A percentile compares a stretch with the other conserved stretches of the same genome.
phyloP scores from a whole-genome alignment of 2,113 vertebrate species.

The Piaya cayana region DNA sequence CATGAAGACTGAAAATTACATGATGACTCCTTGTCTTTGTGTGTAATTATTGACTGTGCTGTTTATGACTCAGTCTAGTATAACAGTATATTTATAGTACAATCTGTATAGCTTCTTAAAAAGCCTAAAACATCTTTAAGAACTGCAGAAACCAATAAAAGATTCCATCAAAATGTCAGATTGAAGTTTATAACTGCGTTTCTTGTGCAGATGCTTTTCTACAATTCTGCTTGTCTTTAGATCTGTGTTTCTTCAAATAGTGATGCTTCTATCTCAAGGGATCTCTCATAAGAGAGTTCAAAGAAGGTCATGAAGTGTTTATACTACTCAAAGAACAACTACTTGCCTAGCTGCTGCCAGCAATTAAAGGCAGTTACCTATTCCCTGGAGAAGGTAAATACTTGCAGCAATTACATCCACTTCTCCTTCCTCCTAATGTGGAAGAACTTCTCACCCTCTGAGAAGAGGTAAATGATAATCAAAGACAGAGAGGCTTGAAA shows the following conservation, averaged over 20 bases:
- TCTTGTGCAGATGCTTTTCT: background rate
- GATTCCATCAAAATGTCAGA: background rate
- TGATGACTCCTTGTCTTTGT: background rate
- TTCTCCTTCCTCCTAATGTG: background rate
- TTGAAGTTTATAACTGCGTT: background rate
- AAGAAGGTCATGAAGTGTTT: background rate
- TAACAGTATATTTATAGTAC: background rate
- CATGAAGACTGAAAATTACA: background rate
- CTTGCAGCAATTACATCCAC: background rate
- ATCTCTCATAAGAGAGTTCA: background rate
- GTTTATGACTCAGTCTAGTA: background rate
- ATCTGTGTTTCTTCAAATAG: background rate
- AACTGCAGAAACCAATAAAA: background rate
- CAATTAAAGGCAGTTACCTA: background rate
- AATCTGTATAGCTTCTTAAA: background rate
- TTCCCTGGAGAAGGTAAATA: background rate
- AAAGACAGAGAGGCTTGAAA: background rate
- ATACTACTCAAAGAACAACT: background rate
- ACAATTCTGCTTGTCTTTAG: background rate
- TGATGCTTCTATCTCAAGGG: background rate
- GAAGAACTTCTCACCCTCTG: background rate
- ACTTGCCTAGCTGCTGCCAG: background rate
- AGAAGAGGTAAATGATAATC: background rate
- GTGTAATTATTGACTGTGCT: background rate
- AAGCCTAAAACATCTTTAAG: background rate